Base-by-base conservation (phyloP, 2,797 vertebrate species). In the Cuculus canorus region DNA sequence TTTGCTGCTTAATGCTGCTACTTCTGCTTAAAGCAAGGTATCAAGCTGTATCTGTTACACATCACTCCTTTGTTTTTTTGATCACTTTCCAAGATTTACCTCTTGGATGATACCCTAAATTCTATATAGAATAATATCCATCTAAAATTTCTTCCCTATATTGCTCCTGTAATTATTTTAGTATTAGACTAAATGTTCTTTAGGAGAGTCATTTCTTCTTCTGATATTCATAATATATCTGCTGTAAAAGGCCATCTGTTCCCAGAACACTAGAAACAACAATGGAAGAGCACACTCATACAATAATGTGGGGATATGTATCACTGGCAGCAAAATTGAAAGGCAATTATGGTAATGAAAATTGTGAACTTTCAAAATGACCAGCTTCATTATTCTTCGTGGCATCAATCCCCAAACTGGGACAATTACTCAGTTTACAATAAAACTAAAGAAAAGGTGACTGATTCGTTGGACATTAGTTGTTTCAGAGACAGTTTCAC, bases 201-300 rank as follows among this genome's bases (percentile, higher is more conserved):
- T 90, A 86, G 70, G 66, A 86, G 50, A 84, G 65, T 81, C 8
- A 76, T 94, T 96, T 95, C 92, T 94, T 92, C 76, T 90, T 68
- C 77, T 94, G 70, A 30, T 71, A 45, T 82, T 92, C 90, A 65
- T 86, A 92, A 95, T 70, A n/a, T 82, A 92, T 78, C 35, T 93
- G 54, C 93, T 93, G 82, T 84, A 90, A 95, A 95, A 90, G 83
- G 70, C 90, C 84, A 89, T 92, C 81, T 91, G 83, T 88, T 96
- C 68, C 85, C 88, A 92, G 86, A 91, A 73, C 77, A 75, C 88
- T 71, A 84, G 92, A 90, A 95, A 93, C 39, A 96, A 92, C 90
- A 96, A 73, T 89, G 68, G 87, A 88, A 94, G 85, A 84, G 71
- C 54, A 89, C 30, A 69, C 66, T 91, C 71, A 61, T 39, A 81